Base-by-base conservation (phyloP, 2,113 vertebrate genomes). In the Felis catus region DNA sequence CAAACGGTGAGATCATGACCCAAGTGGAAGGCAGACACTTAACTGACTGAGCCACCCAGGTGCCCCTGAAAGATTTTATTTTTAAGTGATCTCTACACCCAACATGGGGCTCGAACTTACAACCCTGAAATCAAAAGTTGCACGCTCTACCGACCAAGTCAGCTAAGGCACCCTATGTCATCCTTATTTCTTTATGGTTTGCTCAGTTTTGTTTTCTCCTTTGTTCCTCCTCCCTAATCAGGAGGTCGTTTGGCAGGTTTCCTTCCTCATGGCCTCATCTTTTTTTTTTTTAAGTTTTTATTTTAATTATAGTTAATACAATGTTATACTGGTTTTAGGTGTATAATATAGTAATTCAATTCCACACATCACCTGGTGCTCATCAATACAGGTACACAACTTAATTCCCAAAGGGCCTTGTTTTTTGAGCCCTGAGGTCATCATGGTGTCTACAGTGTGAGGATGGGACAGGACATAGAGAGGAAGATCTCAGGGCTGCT, bases 181-280 rank as follows among this genome's bases (percentile, higher is more conserved):
- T 76, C 25, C 73, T 76, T 76, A 45, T 45, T 76, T 76, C 39
- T 45, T 45, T 76, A 11, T n/a, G 13, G 21, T 71, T n/a, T n/a
- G 48, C 18, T 80, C 74, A 80, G 33, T 48, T 92, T 65, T 81
- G 36, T 65, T 94, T 96, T 91, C 39, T 86, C 93, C 91, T 87
- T 63, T 41, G 36, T 92, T 96, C 53, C 39, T 97, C n/a, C 13
- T 92, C 39, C 21, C 39, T 91, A 76, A 79, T 88, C 84, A 65
- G 73, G 58, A 91, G 70, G 65, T 86, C 53, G 11, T 48, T 12
- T 95, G 94, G 18, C 89, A 89, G 48, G 29, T 86, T 96, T 96
- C 65, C 78, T 96, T 94, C 89, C 81, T 91, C 53, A 51, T 41
- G 81, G 55, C 45, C 29, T 78, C 65, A 45, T 82, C 45, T 51